Percentiles rank a stretch among this genome's conserved stretches.
Evolutionary conservation across 35 echinoderm and acorn worm species (phyloP).

Genomic region (Diadema setosum): DNA sequence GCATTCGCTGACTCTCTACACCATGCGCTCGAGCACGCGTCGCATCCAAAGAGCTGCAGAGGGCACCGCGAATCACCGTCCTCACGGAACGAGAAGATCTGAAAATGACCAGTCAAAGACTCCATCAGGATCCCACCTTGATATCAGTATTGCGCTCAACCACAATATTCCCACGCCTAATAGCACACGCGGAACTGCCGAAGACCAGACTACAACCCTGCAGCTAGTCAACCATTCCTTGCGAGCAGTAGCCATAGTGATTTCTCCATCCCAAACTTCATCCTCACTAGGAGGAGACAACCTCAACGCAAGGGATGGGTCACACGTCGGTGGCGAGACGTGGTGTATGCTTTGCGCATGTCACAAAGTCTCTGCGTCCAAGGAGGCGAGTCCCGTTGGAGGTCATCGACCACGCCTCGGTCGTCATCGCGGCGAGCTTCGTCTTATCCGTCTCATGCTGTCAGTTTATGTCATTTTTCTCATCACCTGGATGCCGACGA

Average conservation of each 20-base stretch:
- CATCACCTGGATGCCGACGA: background rate
- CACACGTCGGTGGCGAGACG: background rate
- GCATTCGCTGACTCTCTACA: conserved; percentile 1
- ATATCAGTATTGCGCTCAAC: background rate
- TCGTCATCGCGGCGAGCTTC: background rate
- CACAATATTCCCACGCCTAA: background rate
- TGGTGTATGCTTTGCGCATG: background rate
- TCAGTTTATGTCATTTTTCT: background rate
- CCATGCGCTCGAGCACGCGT: background rate
- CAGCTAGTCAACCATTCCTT: background rate
- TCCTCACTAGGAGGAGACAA: background rate
- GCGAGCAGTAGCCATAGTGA: background rate
- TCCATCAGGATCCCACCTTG: background rate
- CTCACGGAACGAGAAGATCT: background rate
- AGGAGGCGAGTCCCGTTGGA: background rate
- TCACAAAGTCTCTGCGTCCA: too few species aligned
- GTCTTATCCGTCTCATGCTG: background rate
- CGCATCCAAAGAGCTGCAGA: background rate
- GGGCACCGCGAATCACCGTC: background rate
- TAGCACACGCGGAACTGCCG: background rate
- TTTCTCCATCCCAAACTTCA: background rate
- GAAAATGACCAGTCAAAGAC: background rate
- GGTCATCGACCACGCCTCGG: background rate
- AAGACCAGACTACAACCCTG: background rate
- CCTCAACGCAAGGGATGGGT: background rate